Evolutionary conservation across 1,140 invertebrate genomes (phyloP), one percentile per base, ranked within the genome.

Genomic region (Hestina assimilis): DNA sequence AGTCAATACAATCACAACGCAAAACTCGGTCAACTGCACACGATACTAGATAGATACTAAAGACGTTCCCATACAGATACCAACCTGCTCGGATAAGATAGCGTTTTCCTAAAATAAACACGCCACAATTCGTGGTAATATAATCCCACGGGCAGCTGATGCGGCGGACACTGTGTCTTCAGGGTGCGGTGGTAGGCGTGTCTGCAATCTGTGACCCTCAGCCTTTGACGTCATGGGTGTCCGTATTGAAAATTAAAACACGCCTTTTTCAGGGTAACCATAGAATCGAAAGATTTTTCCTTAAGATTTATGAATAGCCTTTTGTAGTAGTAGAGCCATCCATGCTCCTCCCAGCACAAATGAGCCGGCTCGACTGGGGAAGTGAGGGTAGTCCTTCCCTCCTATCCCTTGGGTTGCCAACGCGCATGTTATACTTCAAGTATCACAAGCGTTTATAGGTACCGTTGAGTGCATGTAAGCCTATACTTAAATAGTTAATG

Each of bases 221-320:
- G 50, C 50, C 50, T 29, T 43, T 53, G 50, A 53, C 40, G 50
- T 43, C 50, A 53, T 33, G 8, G 21, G 33, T 9, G 29, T 8
- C 41, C 40, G 23, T 43, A 55, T 20, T 24, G 12, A 31, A 21
- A 12, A 55, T 46, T 55, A 55, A 55, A 61, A 50, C 58, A 48
- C 58, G 33, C 40, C 51, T 33, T 47, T 55, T 29, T 33, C 20
- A 29, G 12, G 14, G 26, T 29, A 21, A 12, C 53, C 53, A 46
- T 15, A n/a, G 14, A 6, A 5, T 3, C 20, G 11, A 8, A 4
- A 7, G 9, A 12, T 11, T 15, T 42, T 11, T 6, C 4, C 28
- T 15, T 35, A 6, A 35, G 5, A 35, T 35, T 35, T 15, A 35
- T 35, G 12, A 35, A 15, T n/a, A n/a, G n/a, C 31, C 12, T 8